These are phyloP conservation scores for Thrips palmi DNA, from an alignment of 1,140 invertebrate species.

Conservation along the genomic window DNA sequence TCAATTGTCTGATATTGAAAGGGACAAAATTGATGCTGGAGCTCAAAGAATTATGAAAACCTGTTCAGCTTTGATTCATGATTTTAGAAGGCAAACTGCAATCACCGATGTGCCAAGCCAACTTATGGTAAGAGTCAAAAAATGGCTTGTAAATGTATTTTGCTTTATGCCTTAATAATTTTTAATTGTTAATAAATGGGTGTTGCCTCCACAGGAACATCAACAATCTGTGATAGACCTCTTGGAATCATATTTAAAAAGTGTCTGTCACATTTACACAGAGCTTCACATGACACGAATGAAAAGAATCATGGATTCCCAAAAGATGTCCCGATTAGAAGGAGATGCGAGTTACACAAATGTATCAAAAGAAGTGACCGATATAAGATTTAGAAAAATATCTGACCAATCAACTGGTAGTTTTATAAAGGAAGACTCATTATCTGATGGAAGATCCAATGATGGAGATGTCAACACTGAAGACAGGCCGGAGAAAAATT, in stretches of 20 bases:
- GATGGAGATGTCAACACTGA: not conserved
- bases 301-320: conserved; percentile 62
- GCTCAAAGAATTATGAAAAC: conserved; percentile 68
- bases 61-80: conserved; percentile 55
- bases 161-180: too few species aligned
- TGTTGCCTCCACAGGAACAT: conserved; percentile 48
- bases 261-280: conserved; percentile 70
- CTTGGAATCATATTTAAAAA: conserved; percentile 62
- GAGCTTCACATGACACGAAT: conserved; percentile 73
- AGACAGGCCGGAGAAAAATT: conserved; percentile 8
- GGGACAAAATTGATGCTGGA: conserved; percentile 67
- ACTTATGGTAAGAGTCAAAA: too few species aligned
- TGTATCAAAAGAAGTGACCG: conserved; percentile 12
- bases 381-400: too few species aligned
- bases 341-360: conserved; percentile 19
- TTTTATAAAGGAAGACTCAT: not conserved
- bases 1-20: conserved; percentile 59
- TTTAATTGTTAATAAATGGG: too few species aligned
- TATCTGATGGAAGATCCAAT: too few species aligned
- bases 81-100: conserved; percentile 44
- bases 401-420: too few species aligned
- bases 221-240: conserved; percentile 51
- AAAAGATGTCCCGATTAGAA: conserved; percentile 56
- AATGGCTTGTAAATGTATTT: too few species aligned
- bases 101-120: too few species aligned